Evolutionary conservation across 2,113 vertebrate species (phyloP).

Genomic region (Cryptotis parvus): DNA sequence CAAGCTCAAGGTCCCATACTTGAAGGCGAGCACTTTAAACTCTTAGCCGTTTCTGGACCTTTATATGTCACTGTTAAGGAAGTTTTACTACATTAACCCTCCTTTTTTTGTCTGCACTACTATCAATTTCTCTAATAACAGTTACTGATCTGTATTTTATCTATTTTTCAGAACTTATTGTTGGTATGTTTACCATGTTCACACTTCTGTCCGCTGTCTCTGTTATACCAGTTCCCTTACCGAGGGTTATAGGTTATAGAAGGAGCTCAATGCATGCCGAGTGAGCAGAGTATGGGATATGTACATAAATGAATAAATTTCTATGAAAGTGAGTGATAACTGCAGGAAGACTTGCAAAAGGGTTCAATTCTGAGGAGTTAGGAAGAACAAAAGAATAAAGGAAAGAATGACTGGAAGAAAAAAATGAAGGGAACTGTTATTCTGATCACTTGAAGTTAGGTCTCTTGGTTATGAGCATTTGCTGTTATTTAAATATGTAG

Average conservation of each 20-base stretch:
- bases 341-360: not conserved
- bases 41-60: not conserved
- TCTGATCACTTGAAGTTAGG: not conserved
- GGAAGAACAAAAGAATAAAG: not conserved
- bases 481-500: not conserved
- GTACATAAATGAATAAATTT: not conserved
- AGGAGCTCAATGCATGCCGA: not conserved
- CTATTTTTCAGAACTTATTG: not conserved
- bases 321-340: not conserved
- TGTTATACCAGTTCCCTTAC: not conserved
- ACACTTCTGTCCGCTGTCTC: not conserved
- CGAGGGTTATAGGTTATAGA: not conserved
- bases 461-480: slow-evolving; percentile 51
- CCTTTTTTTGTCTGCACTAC: not conserved
- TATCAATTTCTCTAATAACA: not conserved
- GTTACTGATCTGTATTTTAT: not conserved
- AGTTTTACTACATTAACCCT: not conserved
- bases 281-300: not conserved
- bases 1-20: no score
- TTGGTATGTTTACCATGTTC: not conserved
- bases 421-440: slow-evolving; percentile 9
- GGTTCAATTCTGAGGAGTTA: not conserved
- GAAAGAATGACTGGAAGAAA: not conserved
- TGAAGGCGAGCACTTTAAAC: no score
- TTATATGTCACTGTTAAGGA: not conserved